These are phyloP conservation scores for Marronus borbonicus DNA, from an alignment of 2,888 invertebrate genomes.

Conservation along the genomic window DNA sequence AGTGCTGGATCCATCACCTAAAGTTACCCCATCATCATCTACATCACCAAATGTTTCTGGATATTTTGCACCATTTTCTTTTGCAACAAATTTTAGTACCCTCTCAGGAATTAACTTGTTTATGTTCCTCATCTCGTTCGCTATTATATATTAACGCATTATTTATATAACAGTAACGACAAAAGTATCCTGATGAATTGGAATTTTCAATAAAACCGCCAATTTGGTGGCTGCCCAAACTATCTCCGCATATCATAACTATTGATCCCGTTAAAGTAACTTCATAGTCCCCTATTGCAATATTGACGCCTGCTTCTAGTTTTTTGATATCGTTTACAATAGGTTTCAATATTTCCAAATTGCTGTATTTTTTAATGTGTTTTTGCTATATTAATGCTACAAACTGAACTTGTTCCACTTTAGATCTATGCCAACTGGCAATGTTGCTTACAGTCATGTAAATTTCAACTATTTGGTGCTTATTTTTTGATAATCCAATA, in stretches of 20 bases:
- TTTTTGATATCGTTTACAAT: slow-evolving; percentile 56
- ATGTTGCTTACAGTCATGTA: slow-evolving; percentile 59
- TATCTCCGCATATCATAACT: slow-evolving; percentile 57
- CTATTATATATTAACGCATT: no score
- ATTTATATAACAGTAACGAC: slow-evolving; percentile 57
- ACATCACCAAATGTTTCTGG: no score
- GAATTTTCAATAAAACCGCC: slow-evolving; percentile 62
- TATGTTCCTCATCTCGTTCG: no score
- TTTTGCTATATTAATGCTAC: slow-evolving; percentile 57
- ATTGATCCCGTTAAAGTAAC: slow-evolving; percentile 10
- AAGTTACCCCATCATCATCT: no score
- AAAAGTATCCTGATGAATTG: slow-evolving; percentile 56
- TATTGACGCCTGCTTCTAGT: slow-evolving; percentile 55
- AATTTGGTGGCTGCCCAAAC: slow-evolving; percentile 60
- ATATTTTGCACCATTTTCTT: no score
- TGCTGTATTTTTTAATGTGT: slow-evolving; percentile 55
- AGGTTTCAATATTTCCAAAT: slow-evolving; percentile 53
- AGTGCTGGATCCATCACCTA: no score
- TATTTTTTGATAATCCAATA: slow-evolving; percentile 57
- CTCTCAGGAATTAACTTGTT: no score
- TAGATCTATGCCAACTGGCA: slow-evolving; percentile 53
- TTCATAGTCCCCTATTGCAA: background rate
- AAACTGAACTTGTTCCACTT: slow-evolving; percentile 57
- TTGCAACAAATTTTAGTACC: no score
- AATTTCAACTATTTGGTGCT: slow-evolving; percentile 58